Percentiles rank a stretch among this genome's conserved stretches.
Evolutionary conservation across 2,888 invertebrate genomes (phyloP).

Genomic region (Baccha elongata): DNA sequence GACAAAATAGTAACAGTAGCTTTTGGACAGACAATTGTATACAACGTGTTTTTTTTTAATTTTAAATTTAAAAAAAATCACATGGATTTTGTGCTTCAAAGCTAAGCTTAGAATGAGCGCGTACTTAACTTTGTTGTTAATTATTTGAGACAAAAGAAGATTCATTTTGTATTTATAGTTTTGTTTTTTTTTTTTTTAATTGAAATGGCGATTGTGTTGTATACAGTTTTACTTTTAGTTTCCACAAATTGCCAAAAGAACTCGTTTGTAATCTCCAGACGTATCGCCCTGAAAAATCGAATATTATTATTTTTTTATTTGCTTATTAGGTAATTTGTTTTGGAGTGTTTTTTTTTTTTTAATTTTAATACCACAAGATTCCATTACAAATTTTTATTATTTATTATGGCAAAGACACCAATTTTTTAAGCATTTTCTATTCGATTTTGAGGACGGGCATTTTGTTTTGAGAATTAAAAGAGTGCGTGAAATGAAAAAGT

Average conservation of each 20-base stretch:
- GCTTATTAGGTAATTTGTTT: slow-evolving; percentile 65
- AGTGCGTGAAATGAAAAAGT: slow-evolving; percentile 13
- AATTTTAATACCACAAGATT: slow-evolving; percentile 52
- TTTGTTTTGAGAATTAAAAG: neutral
- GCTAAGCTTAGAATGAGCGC: slow-evolving; percentile 50
- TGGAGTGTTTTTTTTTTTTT: slow-evolving; percentile 50
- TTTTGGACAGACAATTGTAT: slow-evolving; percentile 60
- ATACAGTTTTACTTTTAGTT: slow-evolving; percentile 76
- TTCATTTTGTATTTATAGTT: slow-evolving; percentile 13
- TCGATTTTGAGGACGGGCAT: slow-evolving; percentile 64
- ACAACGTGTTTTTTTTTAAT: slow-evolving; percentile 37
- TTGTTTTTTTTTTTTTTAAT: slow-evolving; percentile 33
- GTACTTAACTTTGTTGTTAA: slow-evolving; percentile 44
- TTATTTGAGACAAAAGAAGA: slow-evolving; percentile 51
- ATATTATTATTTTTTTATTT: slow-evolving; percentile 66
- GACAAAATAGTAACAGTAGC: slow-evolving; percentile 54
- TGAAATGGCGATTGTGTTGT: slow-evolving; percentile 59
- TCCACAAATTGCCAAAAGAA: slow-evolving; percentile 92
- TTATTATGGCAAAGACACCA: slow-evolving; percentile 61
- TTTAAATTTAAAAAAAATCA: slow-evolving; percentile 25
- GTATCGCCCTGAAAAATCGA: slow-evolving; percentile 91
- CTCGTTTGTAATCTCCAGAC: slow-evolving; percentile 96
- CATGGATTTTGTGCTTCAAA: slow-evolving; percentile 35
- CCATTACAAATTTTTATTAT: slow-evolving; percentile 40
- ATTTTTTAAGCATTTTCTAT: slow-evolving; percentile 59